Percentiles rank a stretch among this genome's conserved stretches.
phyloP scores from a whole-genome alignment of 92 coral and sea anemone genomes.

The Montipora capitata region DNA sequence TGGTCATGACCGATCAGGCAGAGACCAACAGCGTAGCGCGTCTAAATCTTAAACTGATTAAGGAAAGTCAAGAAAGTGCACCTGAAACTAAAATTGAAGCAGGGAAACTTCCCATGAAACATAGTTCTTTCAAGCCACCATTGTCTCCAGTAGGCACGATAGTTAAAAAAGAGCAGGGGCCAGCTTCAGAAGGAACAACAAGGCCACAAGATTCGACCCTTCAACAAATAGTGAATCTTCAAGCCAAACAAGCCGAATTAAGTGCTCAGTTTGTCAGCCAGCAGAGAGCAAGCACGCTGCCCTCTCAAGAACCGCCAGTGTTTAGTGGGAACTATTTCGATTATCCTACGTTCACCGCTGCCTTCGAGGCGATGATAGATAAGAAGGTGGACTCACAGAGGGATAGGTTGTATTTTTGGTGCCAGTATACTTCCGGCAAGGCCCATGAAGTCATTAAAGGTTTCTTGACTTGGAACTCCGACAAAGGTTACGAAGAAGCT shows the following conservation, averaged over 20 bases:
- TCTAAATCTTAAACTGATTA: neutral
- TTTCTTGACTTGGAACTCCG: constrained; percentile 24
- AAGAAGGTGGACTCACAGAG: constrained; percentile 46
- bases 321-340: neutral
- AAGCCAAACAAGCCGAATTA: constrained; percentile 53
- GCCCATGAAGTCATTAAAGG: constrained; percentile 54
- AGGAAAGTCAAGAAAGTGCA: neutral
- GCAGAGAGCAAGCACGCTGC: constrained; percentile 47
- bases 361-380: constrained; percentile 52
- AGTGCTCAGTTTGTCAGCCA: constrained; percentile 46
- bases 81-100: constrained; percentile 4
- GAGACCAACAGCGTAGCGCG: constrained; percentile 1
- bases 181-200: neutral
- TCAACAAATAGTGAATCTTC: constrained; percentile 44
- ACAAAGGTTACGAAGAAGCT: constrained; percentile 33
- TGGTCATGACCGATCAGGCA: constrained; percentile 8
- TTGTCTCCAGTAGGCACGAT: neutral
- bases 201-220: neutral
- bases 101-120: neutral
- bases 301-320: constrained; percentile 60
- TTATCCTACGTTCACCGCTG: constrained; percentile 34
- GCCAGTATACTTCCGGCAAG: constrained; percentile 42
- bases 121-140: neutral
- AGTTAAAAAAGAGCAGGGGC: neutral
- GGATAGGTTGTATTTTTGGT: constrained; percentile 46